Base-by-base conservation (phyloP, 2,113 vertebrate genomes). In the Melanotaenia duboulayi region DNA sequence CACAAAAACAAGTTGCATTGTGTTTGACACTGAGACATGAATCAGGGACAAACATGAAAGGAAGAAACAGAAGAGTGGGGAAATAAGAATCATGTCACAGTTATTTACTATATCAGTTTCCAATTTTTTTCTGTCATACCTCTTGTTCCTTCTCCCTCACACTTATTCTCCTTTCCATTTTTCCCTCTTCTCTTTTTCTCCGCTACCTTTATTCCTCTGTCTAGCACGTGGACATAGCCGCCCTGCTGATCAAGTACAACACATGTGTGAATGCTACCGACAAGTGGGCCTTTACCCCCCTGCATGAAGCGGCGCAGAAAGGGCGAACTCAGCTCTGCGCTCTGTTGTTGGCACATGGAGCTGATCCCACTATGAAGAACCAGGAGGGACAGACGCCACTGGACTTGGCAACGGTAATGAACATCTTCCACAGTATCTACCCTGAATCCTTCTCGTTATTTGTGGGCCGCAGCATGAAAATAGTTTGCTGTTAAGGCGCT, bases 141-240 rank as follows among this genome's bases (percentile, higher is more conserved):
- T 48, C 4, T 48, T 35, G 28, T 35, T 35, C 8, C 32, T 35
- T 35, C 8, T 35, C 32, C 32, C 4, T 35, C 5, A 37, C 16
- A 19, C 59, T 42, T 61, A 28, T 62, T 70, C 28, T 46, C 9
- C 1, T 59, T 24, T 48, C 64, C 22, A 25, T 52, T 12, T 17
- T 0, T 51, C 56, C 42, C 17, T 32, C 12, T 46, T 37, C 23
- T 25, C 16, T 19, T 19, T 13, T 42, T 42, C 13, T 16, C 12
- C 13, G 11, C 13, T 14, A 10, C 20, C 49, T 44, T 95, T 2
- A 94, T 95, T 88, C 94, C 94, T 75, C 90, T 95, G 62, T 95
- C 94, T 4, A 95, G 94, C 94, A 95, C n/a, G 94, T 95, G 76
- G 94, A 95, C 74, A 95, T 95, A 13, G 94, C 94, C 0, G 94